phyloP scores from a whole-genome alignment of 1,140 invertebrate species.

The Leptonema lineaticorne region DNA sequence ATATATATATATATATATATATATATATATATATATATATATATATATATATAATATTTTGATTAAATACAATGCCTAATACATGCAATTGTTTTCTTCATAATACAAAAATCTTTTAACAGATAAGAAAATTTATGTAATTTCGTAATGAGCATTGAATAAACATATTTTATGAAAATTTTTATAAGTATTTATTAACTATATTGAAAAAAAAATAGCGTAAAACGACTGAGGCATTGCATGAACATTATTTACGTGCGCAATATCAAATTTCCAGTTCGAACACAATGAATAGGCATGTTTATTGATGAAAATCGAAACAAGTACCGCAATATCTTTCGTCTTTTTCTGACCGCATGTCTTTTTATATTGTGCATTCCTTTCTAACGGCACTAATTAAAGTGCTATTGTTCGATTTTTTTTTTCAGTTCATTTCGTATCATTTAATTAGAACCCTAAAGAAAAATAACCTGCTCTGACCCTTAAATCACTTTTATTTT shows the following conservation, averaged over 20 bases:
- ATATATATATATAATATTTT: not conserved
- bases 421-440: not conserved
- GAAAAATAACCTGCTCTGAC: too few relatives aligned
- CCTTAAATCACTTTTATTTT: too few relatives aligned
- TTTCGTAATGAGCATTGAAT: too few relatives aligned
- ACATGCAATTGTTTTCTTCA: not conserved
- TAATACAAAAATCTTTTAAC: too few relatives aligned
- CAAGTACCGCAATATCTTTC: too few relatives aligned
- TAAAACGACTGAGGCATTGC: too few relatives aligned
- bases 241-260: too few relatives aligned
- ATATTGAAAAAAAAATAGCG: too few relatives aligned
- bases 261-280: not conserved
- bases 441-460: too few relatives aligned
- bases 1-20: not conserved
- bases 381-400: not conserved
- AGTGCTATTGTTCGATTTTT: constrained; percentile 1
- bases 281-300: not conserved
- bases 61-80: not conserved
- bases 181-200: too few relatives aligned
- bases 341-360: not conserved
- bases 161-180: too few relatives aligned
- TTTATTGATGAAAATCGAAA: constrained; percentile 9
- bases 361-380: not conserved
- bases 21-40: not conserved
- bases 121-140: too few relatives aligned